Conservation (phyloP, 2,113 vertebrate species). For the Leucosticte australis region DNA sequence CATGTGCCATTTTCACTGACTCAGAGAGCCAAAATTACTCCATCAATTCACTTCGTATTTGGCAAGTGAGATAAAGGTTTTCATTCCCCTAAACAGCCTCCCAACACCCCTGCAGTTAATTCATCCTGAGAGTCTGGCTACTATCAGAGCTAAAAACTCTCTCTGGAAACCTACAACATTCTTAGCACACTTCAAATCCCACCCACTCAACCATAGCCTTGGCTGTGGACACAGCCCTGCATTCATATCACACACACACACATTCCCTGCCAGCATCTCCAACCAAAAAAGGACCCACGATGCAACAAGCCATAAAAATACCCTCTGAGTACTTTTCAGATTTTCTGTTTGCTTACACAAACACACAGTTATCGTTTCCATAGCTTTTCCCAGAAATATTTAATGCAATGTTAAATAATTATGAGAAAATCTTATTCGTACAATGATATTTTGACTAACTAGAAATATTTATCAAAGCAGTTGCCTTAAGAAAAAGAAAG, state of each 20-base stretch:
- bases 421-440: not conserved
- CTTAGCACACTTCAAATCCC: not conserved
- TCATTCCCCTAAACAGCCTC: not conserved
- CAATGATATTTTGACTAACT: not conserved
- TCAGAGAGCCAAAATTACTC: not conserved
- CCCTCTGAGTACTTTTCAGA: not conserved
- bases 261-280: not conserved
- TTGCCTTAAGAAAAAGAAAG: not conserved
- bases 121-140: not conserved
- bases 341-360: not conserved
- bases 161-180: not conserved
- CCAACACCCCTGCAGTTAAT: not conserved
- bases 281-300: not conserved
- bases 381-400: not conserved
- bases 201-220: not conserved
- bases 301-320: not conserved
- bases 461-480: not conserved
- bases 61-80: not conserved
- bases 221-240: not conserved
- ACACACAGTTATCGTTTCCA: not conserved
- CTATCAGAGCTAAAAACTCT: not conserved
- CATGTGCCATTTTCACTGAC: not conserved
- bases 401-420: not conserved
- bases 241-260: not conserved
- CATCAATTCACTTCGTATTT: not conserved